Conservation (phyloP, 30 jellyfish, hydroid and myxozoan genomes). For the Nemopilema nomurai region DNA sequence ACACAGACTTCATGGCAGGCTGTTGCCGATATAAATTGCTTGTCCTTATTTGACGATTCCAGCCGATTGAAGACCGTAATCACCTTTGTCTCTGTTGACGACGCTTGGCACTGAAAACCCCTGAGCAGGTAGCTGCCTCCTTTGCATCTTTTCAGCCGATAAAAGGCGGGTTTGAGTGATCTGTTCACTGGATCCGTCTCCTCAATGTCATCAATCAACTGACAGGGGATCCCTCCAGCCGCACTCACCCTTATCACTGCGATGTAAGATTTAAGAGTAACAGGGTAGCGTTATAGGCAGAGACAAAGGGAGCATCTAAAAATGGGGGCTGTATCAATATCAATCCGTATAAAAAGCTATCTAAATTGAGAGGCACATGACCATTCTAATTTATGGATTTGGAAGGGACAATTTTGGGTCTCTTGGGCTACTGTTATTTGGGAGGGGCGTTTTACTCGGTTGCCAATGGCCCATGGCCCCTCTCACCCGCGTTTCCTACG, state of each 20-base stretch:
- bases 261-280: too few species aligned
- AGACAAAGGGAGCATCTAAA: too few species aligned
- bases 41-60: too few species aligned
- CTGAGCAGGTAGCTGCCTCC: not conserved
- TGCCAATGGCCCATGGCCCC: too few species aligned
- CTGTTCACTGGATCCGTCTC: conserved; percentile 22
- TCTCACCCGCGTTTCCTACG: too few species aligned
- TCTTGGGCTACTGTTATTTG: too few species aligned
- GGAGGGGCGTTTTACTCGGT: too few species aligned
- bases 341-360: too few species aligned
- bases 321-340: not conserved
- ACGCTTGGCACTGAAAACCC: conserved; percentile 22
- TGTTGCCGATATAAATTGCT: not conserved
- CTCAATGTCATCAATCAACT: not conserved
- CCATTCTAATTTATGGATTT: too few species aligned
- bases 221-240: not conserved
- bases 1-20: conserved; percentile 25
- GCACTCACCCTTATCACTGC: not conserved
- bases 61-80: not conserved
- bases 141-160: not conserved
- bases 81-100: not conserved
- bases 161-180: not conserved
- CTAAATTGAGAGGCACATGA: too few species aligned
- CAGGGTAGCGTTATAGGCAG: too few species aligned
- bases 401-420: too few species aligned